phyloP scores from a whole-genome alignment of 2,888 invertebrate genomes.

The Carabus problematicus region DNA sequence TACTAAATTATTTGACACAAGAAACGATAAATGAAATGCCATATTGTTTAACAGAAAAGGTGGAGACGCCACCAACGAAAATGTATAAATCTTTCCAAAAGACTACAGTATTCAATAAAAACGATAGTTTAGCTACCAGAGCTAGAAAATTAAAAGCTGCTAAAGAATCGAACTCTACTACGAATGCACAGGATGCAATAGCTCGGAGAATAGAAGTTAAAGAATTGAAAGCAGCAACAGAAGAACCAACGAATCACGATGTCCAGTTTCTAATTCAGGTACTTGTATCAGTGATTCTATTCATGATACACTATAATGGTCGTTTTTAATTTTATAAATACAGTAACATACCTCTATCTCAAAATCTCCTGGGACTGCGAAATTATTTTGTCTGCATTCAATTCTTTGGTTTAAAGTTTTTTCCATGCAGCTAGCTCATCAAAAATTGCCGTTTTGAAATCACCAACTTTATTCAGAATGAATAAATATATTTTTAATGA shows the following conservation, averaged over 20 bases:
- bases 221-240: slow-evolving; percentile 56
- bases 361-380: too few species aligned
- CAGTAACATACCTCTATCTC: too few species aligned
- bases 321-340: too few species aligned
- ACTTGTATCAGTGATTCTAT: neutral
- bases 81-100: slow-evolving; percentile 44
- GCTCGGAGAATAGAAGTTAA: slow-evolving; percentile 55
- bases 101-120: slow-evolving; percentile 66
- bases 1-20: too few species aligned
- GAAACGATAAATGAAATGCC: neutral
- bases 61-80: slow-evolving; percentile 51
- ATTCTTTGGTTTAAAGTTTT: too few species aligned
- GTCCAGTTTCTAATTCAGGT: slow-evolving; percentile 70
- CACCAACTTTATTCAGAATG: too few species aligned
- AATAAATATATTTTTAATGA: too few species aligned
- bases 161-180: slow-evolving; percentile 51
- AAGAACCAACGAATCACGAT: slow-evolving; percentile 62
- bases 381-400: too few species aligned
- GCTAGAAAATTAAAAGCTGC: slow-evolving; percentile 70
- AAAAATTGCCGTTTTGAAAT: too few species aligned
- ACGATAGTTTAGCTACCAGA: slow-evolving; percentile 73
- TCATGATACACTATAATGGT: too few species aligned
- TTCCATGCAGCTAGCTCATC: too few species aligned
- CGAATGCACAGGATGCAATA: slow-evolving; percentile 45
- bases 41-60: slow-evolving; percentile 43